Evolutionary conservation across 2,888 invertebrate species (phyloP).

Genomic region (Luperina nickerlii): DNA sequence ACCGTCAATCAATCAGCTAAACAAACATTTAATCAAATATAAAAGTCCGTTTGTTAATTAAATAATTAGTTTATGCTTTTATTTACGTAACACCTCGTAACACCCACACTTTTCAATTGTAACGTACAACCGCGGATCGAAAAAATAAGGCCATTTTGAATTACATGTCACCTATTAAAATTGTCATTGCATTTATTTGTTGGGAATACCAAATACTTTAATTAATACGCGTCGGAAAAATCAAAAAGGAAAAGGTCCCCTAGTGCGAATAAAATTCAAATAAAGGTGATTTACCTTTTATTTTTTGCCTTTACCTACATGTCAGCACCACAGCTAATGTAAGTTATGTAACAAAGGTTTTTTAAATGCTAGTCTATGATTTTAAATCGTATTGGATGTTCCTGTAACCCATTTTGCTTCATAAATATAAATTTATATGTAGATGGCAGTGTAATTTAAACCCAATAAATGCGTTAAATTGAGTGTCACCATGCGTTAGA

Average conservation of each 20-base stretch:
- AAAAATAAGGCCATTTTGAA: not conserved
- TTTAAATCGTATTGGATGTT: not conserved
- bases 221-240: not conserved
- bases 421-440: slow-evolving; percentile 19
- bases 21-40: slow-evolving; percentile 7
- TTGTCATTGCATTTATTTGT: not conserved
- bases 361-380: not conserved
- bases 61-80: not conserved
- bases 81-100: not conserved
- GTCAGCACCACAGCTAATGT: too few relatives aligned
- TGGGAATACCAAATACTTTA: too few relatives aligned
- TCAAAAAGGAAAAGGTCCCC: too few relatives aligned
- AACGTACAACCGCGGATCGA: not conserved
- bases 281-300: not conserved
- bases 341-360: too few relatives aligned
- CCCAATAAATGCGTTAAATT: slow-evolving; percentile 22
- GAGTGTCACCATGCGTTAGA: not conserved
- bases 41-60: not conserved
- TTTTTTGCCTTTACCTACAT: not conserved
- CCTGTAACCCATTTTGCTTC: not conserved
- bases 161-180: not conserved
- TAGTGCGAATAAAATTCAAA: not conserved
- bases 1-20: not conserved
- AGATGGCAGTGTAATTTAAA: slow-evolving; percentile 37
- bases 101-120: not conserved